Evolutionary conservation across 2,113 vertebrate genomes (phyloP).

Genomic region (Ameiurus melas): DNA sequence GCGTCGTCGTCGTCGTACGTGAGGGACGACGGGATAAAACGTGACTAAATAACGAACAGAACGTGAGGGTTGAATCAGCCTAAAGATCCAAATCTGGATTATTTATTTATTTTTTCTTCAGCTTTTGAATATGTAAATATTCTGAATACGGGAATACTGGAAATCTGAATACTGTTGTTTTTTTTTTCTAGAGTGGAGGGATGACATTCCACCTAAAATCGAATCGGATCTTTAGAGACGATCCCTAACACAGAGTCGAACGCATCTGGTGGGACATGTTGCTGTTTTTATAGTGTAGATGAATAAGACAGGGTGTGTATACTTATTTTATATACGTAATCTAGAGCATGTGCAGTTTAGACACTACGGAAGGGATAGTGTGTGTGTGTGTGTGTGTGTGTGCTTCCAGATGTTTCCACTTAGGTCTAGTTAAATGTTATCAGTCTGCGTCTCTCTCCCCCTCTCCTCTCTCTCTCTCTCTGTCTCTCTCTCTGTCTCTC

Average conservation of each 20-base stretch:
- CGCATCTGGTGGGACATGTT: not conserved
- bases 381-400: not conserved
- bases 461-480: not conserved
- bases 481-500: not conserved
- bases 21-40: no score
- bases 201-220: no score
- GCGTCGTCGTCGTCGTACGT: no score
- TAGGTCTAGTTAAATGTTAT: constrained; percentile 18
- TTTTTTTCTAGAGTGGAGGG: no score
- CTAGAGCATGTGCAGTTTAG: not conserved
- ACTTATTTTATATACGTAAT: not conserved
- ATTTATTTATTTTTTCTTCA: not conserved
- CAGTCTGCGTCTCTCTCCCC: not conserved
- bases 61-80: not conserved
- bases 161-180: no score
- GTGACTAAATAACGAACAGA: not conserved
- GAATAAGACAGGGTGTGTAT: not conserved
- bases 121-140: not conserved
- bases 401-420: constrained; percentile 9
- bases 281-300: not conserved
- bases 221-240: not conserved
- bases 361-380: not conserved
- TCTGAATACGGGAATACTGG: not conserved
- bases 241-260: not conserved
- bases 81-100: not conserved